Evolutionary conservation across 1,140 invertebrate species (phyloP).

Genomic region (Epicauta chinensis): DNA sequence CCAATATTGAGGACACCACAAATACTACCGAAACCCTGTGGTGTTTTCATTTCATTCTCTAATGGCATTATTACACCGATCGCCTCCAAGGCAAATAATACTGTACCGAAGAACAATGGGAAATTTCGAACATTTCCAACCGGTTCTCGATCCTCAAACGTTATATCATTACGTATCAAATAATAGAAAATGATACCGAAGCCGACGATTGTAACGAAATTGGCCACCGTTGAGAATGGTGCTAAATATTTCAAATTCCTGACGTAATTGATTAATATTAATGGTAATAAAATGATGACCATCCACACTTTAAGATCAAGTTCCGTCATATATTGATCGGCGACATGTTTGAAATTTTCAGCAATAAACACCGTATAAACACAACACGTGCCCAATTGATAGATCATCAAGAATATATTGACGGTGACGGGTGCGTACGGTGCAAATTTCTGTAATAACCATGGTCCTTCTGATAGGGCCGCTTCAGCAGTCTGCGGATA

Average conservation of each 20-base stretch:
- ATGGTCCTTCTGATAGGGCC: constrained; percentile 62
- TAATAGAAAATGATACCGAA: constrained; percentile 66
- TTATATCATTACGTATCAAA: constrained; percentile 50
- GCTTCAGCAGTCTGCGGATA: constrained; percentile 65
- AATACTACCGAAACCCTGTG: constrained; percentile 59
- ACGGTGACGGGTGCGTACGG: constrained; percentile 55
- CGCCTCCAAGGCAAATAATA: constrained; percentile 83
- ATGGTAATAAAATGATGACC: constrained; percentile 57
- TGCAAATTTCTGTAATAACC: constrained; percentile 50
- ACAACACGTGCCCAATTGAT: constrained; percentile 83
- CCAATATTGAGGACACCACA: constrained; percentile 71
- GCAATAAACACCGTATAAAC: constrained; percentile 84
- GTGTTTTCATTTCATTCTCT: constrained; percentile 80
- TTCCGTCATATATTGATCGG: constrained; percentile 39
- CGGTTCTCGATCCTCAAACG: constrained; percentile 44
- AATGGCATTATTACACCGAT: constrained; percentile 64
- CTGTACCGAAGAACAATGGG: constrained; percentile 73
- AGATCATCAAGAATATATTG: constrained; percentile 67
- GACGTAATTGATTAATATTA: constrained; percentile 66
- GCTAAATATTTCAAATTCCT: constrained; percentile 67
- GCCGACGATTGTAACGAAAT: constrained; percentile 56
- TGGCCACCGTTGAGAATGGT: constrained; percentile 68
- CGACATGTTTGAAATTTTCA: constrained; percentile 60
- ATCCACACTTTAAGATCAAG: constrained; percentile 55
- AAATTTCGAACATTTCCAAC: constrained; percentile 48